These are phyloP conservation scores for Zeus faber DNA, from an alignment of 2,113 vertebrate species.

Conservation along the genomic window DNA sequence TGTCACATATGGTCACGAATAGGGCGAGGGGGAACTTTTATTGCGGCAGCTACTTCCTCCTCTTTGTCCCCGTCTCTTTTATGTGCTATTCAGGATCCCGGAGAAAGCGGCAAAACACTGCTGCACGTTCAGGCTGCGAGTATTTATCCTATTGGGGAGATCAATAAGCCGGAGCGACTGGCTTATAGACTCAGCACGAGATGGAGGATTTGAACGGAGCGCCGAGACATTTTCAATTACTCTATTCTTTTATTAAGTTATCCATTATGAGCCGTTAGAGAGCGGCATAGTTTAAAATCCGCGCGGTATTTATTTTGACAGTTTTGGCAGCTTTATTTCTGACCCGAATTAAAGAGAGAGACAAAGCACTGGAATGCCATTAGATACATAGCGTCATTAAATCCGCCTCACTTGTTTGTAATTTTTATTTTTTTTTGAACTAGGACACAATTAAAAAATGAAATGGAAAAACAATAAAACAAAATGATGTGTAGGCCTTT, in stretches of 20 bases:
- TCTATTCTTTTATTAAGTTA: constrained; percentile 40
- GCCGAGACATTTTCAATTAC: constrained; percentile 38
- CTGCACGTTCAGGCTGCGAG: constrained; percentile 51
- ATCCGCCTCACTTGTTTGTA: no score
- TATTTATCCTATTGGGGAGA: constrained; percentile 45
- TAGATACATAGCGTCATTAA: no score
- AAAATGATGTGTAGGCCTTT: no score
- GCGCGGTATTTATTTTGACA: no score
- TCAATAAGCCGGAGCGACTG: constrained; percentile 46
- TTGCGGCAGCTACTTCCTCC: constrained; percentile 68
- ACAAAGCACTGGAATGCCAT: no score
- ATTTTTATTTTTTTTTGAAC: no score
- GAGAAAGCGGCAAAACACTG: constrained; percentile 60
- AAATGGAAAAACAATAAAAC: no score
- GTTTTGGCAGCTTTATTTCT: no score
- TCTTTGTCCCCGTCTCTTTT: constrained; percentile 74
- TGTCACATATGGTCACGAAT: constrained; percentile 68
- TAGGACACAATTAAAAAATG: no score
- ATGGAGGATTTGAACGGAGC: constrained; percentile 12
- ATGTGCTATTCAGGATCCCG: constrained; percentile 58
- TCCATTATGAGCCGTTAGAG: constrained; percentile 30
- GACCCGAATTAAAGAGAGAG: no score
- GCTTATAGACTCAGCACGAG: neutral
- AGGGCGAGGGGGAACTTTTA: constrained; percentile 66
- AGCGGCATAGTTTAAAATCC: no score